Conservation (phyloP, 2,888 invertebrate genomes). For the Chalcosyrphus nemorum region DNA sequence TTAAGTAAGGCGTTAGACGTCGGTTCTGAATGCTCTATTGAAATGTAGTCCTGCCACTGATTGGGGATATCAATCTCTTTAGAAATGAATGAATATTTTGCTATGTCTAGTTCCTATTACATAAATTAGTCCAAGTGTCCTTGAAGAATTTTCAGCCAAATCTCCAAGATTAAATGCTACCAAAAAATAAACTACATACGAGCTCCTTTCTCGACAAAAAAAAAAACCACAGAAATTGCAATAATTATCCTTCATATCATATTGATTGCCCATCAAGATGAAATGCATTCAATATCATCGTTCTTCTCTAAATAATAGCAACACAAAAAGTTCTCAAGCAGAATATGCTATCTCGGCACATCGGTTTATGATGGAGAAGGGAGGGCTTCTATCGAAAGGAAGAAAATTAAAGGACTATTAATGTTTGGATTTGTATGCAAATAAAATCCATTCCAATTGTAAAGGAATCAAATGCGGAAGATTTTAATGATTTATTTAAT, state of each 20-base stretch:
- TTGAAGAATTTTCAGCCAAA: background rate
- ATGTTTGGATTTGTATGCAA: constrained; percentile 63
- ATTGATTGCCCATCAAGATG: constrained; percentile 48
- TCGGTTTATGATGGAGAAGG: background rate
- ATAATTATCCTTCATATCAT: constrained; percentile 33
- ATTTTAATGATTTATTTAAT: constrained; percentile 70
- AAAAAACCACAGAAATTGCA: background rate
- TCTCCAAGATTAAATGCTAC: background rate
- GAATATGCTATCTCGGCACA: constrained; percentile 46
- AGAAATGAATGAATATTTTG: too few species aligned
- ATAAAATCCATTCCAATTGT: constrained; percentile 52
- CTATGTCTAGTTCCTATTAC: background rate
- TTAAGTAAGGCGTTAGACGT: too few species aligned
- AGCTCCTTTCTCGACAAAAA: background rate
- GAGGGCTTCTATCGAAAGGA: constrained; percentile 20
- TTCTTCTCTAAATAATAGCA: background rate
- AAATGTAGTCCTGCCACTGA: too few species aligned
- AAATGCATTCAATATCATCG: constrained; percentile 39
- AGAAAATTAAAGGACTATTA: constrained; percentile 65
- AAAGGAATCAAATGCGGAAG: constrained; percentile 69
- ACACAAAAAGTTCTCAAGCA: constrained; percentile 9
- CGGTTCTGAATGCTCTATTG: too few species aligned
- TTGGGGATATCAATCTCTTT: too few species aligned
- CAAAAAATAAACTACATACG: background rate
- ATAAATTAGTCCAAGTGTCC: background rate